Evolutionary conservation across 2,113 vertebrate species (phyloP).

Genomic region (Festucalex cinctus): DNA sequence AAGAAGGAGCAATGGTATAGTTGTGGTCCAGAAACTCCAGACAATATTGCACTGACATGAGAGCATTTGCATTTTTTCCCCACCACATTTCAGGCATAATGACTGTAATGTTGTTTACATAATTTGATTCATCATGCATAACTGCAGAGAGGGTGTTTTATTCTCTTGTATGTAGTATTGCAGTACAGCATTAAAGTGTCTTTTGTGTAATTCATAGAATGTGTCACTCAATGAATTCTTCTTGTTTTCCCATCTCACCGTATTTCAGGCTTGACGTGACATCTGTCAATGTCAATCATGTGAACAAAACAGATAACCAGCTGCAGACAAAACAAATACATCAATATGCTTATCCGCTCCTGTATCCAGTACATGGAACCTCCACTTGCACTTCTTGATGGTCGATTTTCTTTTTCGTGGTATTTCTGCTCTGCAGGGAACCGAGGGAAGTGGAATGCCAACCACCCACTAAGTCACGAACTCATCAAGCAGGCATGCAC

Average conservation of each 20-base stretch:
- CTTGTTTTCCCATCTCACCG: background rate
- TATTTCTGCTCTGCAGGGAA: conserved; percentile 10
- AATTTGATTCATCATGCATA: no score
- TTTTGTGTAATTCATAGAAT: no score
- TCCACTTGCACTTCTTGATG: conserved; percentile 3
- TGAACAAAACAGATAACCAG: background rate
- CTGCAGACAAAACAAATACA: conserved; percentile 9
- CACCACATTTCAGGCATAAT: no score
- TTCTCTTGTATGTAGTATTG: no score
- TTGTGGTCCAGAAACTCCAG: no score
- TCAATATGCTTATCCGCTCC: conserved; percentile 12
- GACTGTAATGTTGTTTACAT: no score
- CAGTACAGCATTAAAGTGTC: no score
- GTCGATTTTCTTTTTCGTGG: background rate
- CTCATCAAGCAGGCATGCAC: conserved; percentile 1
- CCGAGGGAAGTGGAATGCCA: background rate
- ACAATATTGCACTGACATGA: no score
- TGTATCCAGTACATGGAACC: conserved; percentile 13
- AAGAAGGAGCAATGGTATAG: no score
- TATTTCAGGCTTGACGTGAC: background rate
- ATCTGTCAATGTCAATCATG: background rate
- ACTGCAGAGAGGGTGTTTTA: no score
- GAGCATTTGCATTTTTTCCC: no score
- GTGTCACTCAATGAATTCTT: background rate
- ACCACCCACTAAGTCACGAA: background rate